Conservation (phyloP, 35 echinoderm and acorn worm genomes). For the Antedon bifida region DNA sequence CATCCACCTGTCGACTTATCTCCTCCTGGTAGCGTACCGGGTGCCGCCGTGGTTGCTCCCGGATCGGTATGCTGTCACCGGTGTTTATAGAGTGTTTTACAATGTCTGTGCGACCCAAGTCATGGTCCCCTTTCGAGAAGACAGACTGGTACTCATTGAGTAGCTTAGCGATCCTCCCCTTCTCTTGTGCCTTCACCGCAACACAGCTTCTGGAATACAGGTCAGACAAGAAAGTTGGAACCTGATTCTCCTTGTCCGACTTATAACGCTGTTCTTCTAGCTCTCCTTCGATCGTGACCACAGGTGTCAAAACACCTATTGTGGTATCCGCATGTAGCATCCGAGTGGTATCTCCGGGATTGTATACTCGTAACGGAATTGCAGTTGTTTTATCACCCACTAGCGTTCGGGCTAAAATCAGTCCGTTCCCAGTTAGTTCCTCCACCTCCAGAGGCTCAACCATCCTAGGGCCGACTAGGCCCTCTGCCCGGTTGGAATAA, state of each 20-base stretch:
- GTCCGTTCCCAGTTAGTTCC: neutral
- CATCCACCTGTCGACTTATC: neutral
- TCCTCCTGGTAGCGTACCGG: constrained; percentile 1
- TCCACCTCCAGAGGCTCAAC: neutral
- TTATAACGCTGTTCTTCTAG: neutral
- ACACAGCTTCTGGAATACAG: neutral
- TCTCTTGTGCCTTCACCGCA: neutral
- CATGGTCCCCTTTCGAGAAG: constrained; percentile 20
- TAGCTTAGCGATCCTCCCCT: neutral
- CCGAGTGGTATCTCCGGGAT: neutral
- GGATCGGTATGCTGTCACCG: neutral
- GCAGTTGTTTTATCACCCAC: neutral
- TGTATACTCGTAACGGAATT: neutral
- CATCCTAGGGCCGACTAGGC: neutral
- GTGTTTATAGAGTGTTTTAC: constrained; percentile 23
- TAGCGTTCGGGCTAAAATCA: constrained; percentile 2
- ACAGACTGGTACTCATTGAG: constrained; percentile 7
- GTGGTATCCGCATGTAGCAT: neutral
- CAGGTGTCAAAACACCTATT: neutral
- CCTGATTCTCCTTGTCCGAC: neutral
- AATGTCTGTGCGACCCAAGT: constrained; percentile 6
- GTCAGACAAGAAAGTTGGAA: constrained; percentile 7
- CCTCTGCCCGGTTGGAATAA: neutral
- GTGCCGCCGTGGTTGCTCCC: neutral
- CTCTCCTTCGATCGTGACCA: neutral